Evolutionary conservation across 2,797 vertebrate species (phyloP).

Genomic region (Micrastur ruficollis): DNA sequence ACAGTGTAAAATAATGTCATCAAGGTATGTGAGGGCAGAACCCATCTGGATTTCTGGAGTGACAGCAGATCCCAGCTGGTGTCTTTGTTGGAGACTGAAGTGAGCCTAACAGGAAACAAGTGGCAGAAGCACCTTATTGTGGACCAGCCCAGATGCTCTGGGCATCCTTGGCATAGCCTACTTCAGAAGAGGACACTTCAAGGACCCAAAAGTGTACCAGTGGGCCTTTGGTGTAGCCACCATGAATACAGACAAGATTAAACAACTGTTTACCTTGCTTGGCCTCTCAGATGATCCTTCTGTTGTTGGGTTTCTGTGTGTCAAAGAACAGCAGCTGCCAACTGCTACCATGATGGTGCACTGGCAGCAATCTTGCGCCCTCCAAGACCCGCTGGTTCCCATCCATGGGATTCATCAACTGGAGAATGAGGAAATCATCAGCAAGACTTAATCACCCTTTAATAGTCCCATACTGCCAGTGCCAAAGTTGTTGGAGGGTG

Average conservation of each 20-base stretch:
- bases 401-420: background rate
- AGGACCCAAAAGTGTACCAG: background rate
- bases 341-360: background rate
- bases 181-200: background rate
- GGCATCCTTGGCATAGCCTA: background rate
- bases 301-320: background rate
- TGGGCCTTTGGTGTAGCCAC: background rate
- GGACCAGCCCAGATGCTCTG: background rate
- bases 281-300: background rate
- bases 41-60: background rate
- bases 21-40: background rate
- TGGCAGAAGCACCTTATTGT: background rate
- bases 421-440: background rate
- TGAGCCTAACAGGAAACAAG: background rate
- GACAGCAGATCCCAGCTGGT: background rate
- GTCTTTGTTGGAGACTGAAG: background rate
- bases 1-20: background rate
- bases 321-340: background rate
- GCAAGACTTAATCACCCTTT: background rate
- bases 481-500: background rate
- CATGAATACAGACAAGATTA: background rate
- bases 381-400: background rate
- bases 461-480: too few species aligned
- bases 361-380: background rate
- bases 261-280: background rate